These are phyloP conservation scores for Cyclura pinguis DNA, from an alignment of 2,797 vertebrate genomes.

Conservation along the genomic window DNA sequence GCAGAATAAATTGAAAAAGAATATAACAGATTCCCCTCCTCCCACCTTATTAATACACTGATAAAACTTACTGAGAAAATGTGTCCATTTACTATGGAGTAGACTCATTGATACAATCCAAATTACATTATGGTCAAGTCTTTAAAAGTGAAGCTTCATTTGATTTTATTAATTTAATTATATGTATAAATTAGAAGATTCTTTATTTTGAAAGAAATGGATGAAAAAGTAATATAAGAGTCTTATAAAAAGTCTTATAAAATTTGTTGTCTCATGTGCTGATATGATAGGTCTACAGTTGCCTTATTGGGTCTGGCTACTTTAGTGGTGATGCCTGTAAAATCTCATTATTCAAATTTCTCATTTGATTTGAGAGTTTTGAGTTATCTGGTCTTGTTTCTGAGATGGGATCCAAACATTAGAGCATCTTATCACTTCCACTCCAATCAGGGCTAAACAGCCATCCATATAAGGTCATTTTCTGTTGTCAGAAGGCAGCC, in stretches of 20 bases:
- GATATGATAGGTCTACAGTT: not conserved
- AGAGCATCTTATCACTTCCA: not conserved
- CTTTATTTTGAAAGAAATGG: not conserved
- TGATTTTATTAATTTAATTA: not conserved
- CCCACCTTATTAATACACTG: slow-evolving; percentile 12
- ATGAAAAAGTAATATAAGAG: not conserved
- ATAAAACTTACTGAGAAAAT: not conserved
- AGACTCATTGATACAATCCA: not conserved
- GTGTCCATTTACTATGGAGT: not conserved
- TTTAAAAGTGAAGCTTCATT: not conserved
- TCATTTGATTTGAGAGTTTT: not conserved
- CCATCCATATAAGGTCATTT: too few species aligned
- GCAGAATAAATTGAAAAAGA: slow-evolving; percentile 8
- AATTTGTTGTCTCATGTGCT: not conserved
- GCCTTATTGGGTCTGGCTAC: not conserved
- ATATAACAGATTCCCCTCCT: not conserved
- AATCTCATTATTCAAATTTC: not conserved
- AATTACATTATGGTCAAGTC: not conserved
- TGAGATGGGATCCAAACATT: not conserved
- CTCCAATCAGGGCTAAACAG: too few species aligned
- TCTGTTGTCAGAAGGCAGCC: too few species aligned
- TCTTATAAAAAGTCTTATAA: not conserved
- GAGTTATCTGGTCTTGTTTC: not conserved
- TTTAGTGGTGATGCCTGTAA: not conserved
- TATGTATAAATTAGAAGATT: slow-evolving; percentile 3